Evolutionary conservation across 2,113 vertebrate species (phyloP).

Genomic region (Pygoscelis adeliae): DNA sequence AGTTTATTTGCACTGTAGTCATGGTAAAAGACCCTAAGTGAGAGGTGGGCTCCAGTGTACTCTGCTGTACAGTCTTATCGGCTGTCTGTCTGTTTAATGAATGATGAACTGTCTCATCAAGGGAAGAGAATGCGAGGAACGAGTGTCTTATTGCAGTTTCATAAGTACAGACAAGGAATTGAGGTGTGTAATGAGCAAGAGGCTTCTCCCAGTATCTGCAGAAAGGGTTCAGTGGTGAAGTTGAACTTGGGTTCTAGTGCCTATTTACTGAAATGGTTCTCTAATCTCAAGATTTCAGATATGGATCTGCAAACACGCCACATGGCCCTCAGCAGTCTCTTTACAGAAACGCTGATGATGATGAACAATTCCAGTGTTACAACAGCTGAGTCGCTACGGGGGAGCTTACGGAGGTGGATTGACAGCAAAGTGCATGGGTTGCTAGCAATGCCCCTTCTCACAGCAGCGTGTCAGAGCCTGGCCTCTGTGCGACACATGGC

Average conservation of each 20-base stretch:
- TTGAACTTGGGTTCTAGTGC: not conserved
- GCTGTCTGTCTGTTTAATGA: not conserved
- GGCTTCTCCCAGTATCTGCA: not conserved
- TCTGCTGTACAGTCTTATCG: not conserved
- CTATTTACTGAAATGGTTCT: fast-evolving
- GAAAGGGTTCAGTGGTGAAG: not conserved
- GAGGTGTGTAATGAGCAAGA: not conserved
- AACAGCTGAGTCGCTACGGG: constrained; percentile 85
- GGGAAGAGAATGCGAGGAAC: not conserved
- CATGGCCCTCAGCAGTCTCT: constrained; percentile 91
- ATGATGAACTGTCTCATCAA: not conserved
- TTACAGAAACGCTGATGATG: constrained; percentile 86
- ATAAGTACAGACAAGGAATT: not conserved
- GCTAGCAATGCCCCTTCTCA: constrained; percentile 89
- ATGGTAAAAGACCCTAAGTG: not conserved
- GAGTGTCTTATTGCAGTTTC: not conserved
- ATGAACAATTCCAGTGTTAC: constrained; percentile 86
- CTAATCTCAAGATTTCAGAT: too few species aligned
- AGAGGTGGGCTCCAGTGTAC: not conserved
- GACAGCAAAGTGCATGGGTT: constrained; percentile 79
- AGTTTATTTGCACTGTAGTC: not conserved
- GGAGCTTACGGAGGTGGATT: constrained; percentile 85
- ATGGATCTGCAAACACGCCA: constrained; percentile 87
- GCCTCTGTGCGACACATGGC: constrained; percentile 96
- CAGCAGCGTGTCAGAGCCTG: constrained; percentile 88